Percentiles rank a stretch among this genome's conserved stretches.
phyloP scores from a whole-genome alignment of 2,113 vertebrate species.

The Ceyx melanurus region DNA sequence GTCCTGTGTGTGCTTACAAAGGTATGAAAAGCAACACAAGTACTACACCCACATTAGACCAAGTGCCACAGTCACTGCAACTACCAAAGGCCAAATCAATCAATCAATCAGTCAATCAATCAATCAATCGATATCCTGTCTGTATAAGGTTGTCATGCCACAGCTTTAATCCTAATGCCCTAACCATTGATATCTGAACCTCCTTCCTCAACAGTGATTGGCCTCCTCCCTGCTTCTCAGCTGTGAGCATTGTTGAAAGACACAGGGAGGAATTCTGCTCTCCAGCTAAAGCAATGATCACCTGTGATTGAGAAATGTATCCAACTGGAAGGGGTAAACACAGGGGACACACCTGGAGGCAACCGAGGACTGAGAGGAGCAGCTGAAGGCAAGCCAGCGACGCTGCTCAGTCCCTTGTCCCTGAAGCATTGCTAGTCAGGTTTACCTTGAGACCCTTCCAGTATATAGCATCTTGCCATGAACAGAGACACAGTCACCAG shows the following conservation, averaged over 20 bases:
- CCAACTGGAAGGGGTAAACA: background rate
- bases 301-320: background rate
- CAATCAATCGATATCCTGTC: too few species aligned
- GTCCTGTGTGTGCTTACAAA: background rate
- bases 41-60: rapidly evolving
- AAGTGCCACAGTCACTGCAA: background rate
- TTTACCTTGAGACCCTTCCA: background rate
- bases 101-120: too few species aligned
- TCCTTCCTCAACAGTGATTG: background rate
- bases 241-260: background rate
- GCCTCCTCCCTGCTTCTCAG: background rate
- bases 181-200: background rate
- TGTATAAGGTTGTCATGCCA: rapidly evolving
- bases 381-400: background rate
- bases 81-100: background rate
- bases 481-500: background rate
- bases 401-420: background rate
- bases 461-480: background rate
- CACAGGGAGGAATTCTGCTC: rapidly evolving
- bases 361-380: background rate
- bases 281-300: background rate
- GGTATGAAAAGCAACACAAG: background rate
- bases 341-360: background rate
- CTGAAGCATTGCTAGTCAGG: rapidly evolving
- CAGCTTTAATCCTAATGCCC: background rate